Evolutionary conservation across 2,113 vertebrate genomes (phyloP), one percentile per base, ranked within the genome.

Genomic region (Melanocharis versteri): DNA sequence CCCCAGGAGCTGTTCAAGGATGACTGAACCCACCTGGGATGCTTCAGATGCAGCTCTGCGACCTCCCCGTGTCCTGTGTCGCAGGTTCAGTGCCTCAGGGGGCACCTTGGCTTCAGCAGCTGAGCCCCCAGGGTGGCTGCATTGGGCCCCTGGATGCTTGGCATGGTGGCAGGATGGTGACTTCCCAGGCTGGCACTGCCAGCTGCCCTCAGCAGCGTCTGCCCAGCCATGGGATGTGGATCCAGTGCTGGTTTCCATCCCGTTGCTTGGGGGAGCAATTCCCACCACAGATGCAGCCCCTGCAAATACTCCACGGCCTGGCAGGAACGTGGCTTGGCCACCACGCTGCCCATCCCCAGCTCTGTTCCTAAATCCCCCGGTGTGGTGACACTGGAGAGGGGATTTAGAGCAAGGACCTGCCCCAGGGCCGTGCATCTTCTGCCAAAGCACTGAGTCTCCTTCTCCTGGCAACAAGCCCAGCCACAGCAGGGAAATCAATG

Each of bases 251-350:
- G 30, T 81, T 81, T 84, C 35, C 84, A 73, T 28, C 40, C 42
- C 14, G 0, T 40, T 73, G 37, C 68, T 5, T 26, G 20, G 1
- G 1, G 18, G 20, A 75, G 18, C 0, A 1, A 50, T 50, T 84
- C 56, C 82, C 30, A 47, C 53, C 2, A 0, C 48, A 50, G 64
- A 22, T 27, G 23, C 40, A 69, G 58, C 40, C 40, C 47, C 64
- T 65, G n/a, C 3, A 14, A 31, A 45, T 53, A 23, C 17, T 18
- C 26, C 5, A 1, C 8, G 27, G 40, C 15, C 21, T 4, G 1
- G 31, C 50, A 84, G 66, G 37, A 77, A 23, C 0, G 0, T 20
- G 54, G 40, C 60, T 37, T 65, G 54, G 47, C 54, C 66, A 39
- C 75, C 61, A 30, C 3, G 0, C 27, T 66, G 70, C 23, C 33